Conservation (phyloP, 2,888 invertebrate genomes). For the Brassicogethes aeneus region DNA sequence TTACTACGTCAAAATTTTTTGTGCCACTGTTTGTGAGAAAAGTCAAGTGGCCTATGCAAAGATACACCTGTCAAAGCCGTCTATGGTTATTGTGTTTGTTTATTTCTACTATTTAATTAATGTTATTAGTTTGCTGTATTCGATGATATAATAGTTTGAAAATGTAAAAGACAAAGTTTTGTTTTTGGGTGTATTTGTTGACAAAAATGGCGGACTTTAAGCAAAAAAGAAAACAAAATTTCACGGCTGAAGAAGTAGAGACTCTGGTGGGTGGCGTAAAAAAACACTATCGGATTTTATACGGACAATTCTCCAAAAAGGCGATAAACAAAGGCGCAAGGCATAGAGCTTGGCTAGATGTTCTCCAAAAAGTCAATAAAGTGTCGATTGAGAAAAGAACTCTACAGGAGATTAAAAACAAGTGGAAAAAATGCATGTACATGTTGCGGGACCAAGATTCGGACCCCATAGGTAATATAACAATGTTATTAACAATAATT, state of each 20-base stretch:
- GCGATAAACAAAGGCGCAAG: constrained; percentile 22
- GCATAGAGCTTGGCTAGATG: constrained; percentile 27
- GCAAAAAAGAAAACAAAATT: constrained; percentile 29
- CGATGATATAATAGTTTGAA: too few species aligned
- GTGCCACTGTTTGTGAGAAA: too few species aligned
- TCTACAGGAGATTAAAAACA: constrained; percentile 31
- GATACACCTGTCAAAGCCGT: too few species aligned
- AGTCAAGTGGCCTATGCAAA: too few species aligned
- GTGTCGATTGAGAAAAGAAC: constrained; percentile 29
- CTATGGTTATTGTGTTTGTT: too few species aligned
- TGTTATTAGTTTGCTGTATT: too few species aligned
- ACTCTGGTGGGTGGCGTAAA: constrained; percentile 23
- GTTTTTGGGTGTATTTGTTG: constrained; percentile 15
- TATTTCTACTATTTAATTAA: too few species aligned
- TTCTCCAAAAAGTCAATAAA: constrained; percentile 27
- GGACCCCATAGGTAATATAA: constrained; percentile 10
- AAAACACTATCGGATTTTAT: constrained; percentile 25
- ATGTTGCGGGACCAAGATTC: constrained; percentile 8
- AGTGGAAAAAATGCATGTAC: constrained; percentile 32
- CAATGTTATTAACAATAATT: neutral
- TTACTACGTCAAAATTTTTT: too few species aligned
- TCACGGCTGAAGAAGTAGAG: constrained; percentile 28
- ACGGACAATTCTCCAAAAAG: constrained; percentile 24
- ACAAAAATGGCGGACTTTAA: constrained; percentile 13
- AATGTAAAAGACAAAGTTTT: too few species aligned